These are phyloP conservation scores for Mergus octosetaceus DNA, from an alignment of 2,797 vertebrate genomes.

Conservation along the genomic window DNA sequence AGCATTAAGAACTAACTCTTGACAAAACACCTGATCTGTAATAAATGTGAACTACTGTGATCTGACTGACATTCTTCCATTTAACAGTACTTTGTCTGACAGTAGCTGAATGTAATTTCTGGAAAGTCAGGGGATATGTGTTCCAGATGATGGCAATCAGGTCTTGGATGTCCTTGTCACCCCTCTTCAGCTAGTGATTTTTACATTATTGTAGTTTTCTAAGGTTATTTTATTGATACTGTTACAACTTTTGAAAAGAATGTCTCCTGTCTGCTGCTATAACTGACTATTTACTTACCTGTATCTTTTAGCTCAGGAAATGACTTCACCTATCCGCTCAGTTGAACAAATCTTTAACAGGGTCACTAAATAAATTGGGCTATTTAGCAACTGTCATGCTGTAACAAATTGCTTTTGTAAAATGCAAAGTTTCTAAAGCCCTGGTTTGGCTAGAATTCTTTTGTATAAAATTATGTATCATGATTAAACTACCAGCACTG, in stretches of 20 bases:
- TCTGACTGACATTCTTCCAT: constrained; percentile 53
- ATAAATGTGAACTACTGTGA: constrained; percentile 47
- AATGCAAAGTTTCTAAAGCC: constrained; percentile 56
- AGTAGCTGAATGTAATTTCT: constrained; percentile 73
- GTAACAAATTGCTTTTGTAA: constrained; percentile 69
- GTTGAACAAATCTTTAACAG: constrained; percentile 72
- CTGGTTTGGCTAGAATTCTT: constrained; percentile 61
- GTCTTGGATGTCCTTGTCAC: constrained; percentile 47
- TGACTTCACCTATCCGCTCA: constrained; percentile 73
- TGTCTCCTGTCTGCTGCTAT: constrained; percentile 80
- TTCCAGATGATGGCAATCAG: constrained; percentile 65
- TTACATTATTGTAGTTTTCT: constrained; percentile 72
- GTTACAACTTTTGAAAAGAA: constrained; percentile 67
- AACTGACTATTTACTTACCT: constrained; percentile 74
- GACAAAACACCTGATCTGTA: constrained; percentile 31
- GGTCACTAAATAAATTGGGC: constrained; percentile 70
- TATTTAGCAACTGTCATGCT: constrained; percentile 67
- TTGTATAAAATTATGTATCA: constrained; percentile 42
- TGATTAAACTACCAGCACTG: constrained; percentile 37
- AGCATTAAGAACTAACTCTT: constrained; percentile 37
- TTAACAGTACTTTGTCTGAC: constrained; percentile 64
- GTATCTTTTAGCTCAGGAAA: constrained; percentile 84
- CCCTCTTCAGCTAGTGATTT: constrained; percentile 48
- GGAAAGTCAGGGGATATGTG: constrained; percentile 57
- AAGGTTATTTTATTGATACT: constrained; percentile 73